Conservation (phyloP, 2,888 invertebrate genomes). For the Ichneumoninae sp. region DNA sequence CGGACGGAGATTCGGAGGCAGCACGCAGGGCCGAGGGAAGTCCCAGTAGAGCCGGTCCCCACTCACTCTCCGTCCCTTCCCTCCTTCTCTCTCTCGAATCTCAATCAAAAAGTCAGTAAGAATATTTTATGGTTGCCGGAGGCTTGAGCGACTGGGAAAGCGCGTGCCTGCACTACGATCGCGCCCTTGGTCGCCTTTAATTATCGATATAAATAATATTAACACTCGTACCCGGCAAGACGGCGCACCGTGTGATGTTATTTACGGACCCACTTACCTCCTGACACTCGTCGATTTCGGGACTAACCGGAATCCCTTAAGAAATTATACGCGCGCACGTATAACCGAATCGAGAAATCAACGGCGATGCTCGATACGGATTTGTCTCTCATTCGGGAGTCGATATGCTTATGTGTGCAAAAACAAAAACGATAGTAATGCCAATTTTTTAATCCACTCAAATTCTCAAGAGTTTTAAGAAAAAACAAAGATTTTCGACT, state of each 20-base stretch:
- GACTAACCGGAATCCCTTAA: slow-evolving; percentile 63
- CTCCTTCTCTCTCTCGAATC: slow-evolving; percentile 70
- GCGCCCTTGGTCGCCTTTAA: slow-evolving; percentile 77
- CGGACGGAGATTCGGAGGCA: slow-evolving; percentile 57
- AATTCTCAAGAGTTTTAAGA: not conserved
- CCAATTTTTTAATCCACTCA: not conserved
- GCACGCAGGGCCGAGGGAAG: slow-evolving; percentile 50
- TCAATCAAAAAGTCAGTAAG: slow-evolving; percentile 80
- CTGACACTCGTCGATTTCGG: slow-evolving; percentile 66
- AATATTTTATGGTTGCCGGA: slow-evolving; percentile 79
- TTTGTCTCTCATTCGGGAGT: not conserved
- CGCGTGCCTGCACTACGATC: slow-evolving; percentile 69
- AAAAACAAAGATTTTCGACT: not conserved
- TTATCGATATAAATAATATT: slow-evolving; percentile 81
- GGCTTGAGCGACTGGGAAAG: slow-evolving; percentile 69
- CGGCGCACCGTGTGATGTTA: slow-evolving; percentile 63
- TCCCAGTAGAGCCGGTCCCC: slow-evolving; percentile 68
- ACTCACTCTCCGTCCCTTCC: not conserved
- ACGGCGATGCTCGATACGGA: not conserved
- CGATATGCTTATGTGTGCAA: not conserved
- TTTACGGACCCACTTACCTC: slow-evolving; percentile 66
- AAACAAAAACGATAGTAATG: not conserved
- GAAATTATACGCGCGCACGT: slow-evolving; percentile 16
- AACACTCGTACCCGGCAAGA: slow-evolving; percentile 73
- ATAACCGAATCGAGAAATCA: not conserved